phyloP scores from a whole-genome alignment of 1,140 invertebrate species.

The Drosophila leontia region DNA sequence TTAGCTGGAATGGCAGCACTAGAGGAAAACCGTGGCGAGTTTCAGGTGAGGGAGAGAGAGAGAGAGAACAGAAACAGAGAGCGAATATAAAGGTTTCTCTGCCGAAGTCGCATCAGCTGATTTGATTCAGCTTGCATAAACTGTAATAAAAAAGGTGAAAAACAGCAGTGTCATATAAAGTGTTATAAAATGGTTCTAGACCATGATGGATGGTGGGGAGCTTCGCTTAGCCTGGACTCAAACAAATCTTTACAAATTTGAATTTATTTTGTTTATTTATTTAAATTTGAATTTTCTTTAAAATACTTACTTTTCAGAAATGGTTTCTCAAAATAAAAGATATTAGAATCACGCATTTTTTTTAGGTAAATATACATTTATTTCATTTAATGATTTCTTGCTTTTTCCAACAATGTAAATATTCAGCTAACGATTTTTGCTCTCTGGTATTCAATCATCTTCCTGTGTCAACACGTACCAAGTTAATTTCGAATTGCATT shows the following conservation, averaged over 20 bases:
- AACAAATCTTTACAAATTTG: no score
- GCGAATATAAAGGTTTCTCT: no score
- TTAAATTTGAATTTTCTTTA: not conserved
- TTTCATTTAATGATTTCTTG: conserved; percentile 75
- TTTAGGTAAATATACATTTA: conserved; percentile 83
- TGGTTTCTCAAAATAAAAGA: not conserved
- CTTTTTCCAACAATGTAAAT: conserved; percentile 78
- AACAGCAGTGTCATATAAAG: not conserved
- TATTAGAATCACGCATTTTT: not conserved
- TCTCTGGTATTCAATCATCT: conserved; percentile 36
- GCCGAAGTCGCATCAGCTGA: not conserved
- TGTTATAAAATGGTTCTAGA: not conserved
- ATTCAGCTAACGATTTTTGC: conserved; percentile 72
- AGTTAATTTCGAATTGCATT: conserved; percentile 60
- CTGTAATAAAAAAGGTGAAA: not conserved
- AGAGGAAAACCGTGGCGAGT: no score
- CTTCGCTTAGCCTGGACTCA: not conserved
- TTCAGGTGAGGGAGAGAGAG: no score
- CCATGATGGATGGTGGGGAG: not conserved
- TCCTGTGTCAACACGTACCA: conserved; percentile 35
- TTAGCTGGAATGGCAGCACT: no score
- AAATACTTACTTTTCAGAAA: not conserved
- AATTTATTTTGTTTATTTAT: no score
- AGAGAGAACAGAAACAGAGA: no score
- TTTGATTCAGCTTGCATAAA: not conserved